Base-by-base conservation (phyloP, 2,888 invertebrate genomes). In the Diplolepis rosae region DNA sequence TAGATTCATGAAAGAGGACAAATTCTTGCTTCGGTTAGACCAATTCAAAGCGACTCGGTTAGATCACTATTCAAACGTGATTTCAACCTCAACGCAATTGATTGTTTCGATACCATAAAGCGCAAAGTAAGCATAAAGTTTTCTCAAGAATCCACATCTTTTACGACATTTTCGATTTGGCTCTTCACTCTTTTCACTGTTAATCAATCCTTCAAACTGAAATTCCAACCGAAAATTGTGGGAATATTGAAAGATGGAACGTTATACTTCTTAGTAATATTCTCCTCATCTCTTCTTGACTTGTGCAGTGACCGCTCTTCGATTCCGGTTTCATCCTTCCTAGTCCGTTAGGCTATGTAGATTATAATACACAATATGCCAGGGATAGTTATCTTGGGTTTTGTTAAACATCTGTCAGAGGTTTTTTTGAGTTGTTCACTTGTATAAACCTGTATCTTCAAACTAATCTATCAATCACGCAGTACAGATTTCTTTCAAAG, bases 21-120 rank as follows among this genome's bases (percentile, higher is more conserved):
- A 65, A 48, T 68, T 35, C 30, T 56, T 66, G 69, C 70, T 72
- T 69, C 68, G 71, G 68, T 69, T 69, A 66, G 68, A 65, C 66
- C 66, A 66, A 39, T 68, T 27, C 42, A 71, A 71, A 50, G 61
- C 32, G 70, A 35, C 73, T 51, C 27, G 13, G 4, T 18, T 18
- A 65, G 69, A 68, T 73, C 61, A 68, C 65, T 61, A 74, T 67
- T 74, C 72, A 72, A 70, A 69, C 72, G 69, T 71, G 71, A 69
- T 70, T 68, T 32, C 28, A 28, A 52, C 52, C 28, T 52, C 7
- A 27, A 52, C 27, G 7, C 52, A 28, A 52, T 52, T 52, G 52
- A 28, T 52, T 52, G 9, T 52, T n/a, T 52, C 27, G 9, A 6
- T n/a, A 27, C 52, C 27, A 7, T 52, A 24, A n/a, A 28, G n/a